Evolutionary conservation across 2,797 vertebrate genomes (phyloP), one percentile per base, ranked within the genome.

Genomic region (Mus minutoides): DNA sequence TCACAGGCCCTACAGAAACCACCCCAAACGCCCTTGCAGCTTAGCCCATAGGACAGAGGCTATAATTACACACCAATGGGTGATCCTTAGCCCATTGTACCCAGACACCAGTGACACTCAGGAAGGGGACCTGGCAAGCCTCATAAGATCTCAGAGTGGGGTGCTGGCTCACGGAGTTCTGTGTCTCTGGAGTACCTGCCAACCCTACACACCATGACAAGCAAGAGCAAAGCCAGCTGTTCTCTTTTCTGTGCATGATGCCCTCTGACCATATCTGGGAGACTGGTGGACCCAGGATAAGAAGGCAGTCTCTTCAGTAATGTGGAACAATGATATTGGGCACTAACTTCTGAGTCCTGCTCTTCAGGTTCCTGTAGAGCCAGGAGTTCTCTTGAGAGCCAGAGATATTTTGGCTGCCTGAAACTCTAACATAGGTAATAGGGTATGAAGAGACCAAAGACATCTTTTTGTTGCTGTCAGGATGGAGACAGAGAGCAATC

Each of bases 1-100:
- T 95, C 92, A 78, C 83, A 91, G 94, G 88, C 75, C 10, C 82
- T 93, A 67, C 90, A 80, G 22, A 94, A 54, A 49, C 89, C 73
- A 54, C 77, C 92, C 82, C 1, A 0, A 58, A 84, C 1, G 3
- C 79, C 86, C 52, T 80, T 29, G 17, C 4, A 67, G n/a, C 83
- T 76, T 2, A 2, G 80, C 71, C 46, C 80, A 43, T 34, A n/a
- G 87, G 76, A 67, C 52, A 77, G 58, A 96, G 58, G 49, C 22
- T 49, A 10, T 93, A 52, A 90, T 97, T 67, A 95, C 62, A n/a
- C 52, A 79, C 37, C 85, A 46, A 43, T 2, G 0, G 0, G 11
- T 7, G 24, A 83, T 83, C 79, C 43, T 58, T 62, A 3, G 37
- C 58, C 76, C 0, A 40, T 29, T 73, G 31, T 2, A 21, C 86